Base-by-base conservation (phyloP, 2,797 vertebrate genomes). In the Buphagus erythrorhynchus region DNA sequence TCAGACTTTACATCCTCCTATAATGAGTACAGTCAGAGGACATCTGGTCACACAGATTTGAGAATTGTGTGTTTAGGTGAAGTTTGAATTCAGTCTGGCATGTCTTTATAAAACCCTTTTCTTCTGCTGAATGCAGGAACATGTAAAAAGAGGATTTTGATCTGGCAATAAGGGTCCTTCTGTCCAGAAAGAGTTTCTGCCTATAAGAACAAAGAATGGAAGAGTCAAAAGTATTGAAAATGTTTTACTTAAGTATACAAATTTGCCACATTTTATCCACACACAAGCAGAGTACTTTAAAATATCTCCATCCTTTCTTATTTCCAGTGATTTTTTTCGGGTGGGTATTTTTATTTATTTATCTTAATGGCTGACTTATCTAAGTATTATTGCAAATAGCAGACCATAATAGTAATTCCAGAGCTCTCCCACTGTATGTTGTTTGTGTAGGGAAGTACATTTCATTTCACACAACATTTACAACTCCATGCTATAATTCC, bases 391-490 rank as follows among this genome's bases (percentile, higher is more conserved):
- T 93, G 59, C 69, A 93, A 93, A 92, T 82, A 88, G 82, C 45
- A 52, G 62, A 92, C 86, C 89, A 91, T 94, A 90, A 92, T 48
- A 93, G 49, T 91, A 92, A 95, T 95, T 95, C 74, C 58, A 90
- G 76, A 92, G 42, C 55, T 92, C 79, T 88, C 45, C 42, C 31
- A 54, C 40, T 82, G 16, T 55, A 84, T 76, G 55, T 62, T 93
- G 81, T 95, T 91, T 95, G 55, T 35, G 45, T 85, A 88, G 19
- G 52, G 46, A 94, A 93, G 59, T 66, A 58, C 68, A 83, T 90
- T 93, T 92, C 76, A 86, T 95, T 95, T 92, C 93, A 95, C 90
- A 93, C 88, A 93, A 93, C 83, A 95, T 95, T 97, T 97, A 92
- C 35, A 94, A 78, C 38, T 82, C 71, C 28, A 21, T 87, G 52